phyloP scores from a whole-genome alignment of 2,113 vertebrate genomes.

The Phoenicopterus ruber region DNA sequence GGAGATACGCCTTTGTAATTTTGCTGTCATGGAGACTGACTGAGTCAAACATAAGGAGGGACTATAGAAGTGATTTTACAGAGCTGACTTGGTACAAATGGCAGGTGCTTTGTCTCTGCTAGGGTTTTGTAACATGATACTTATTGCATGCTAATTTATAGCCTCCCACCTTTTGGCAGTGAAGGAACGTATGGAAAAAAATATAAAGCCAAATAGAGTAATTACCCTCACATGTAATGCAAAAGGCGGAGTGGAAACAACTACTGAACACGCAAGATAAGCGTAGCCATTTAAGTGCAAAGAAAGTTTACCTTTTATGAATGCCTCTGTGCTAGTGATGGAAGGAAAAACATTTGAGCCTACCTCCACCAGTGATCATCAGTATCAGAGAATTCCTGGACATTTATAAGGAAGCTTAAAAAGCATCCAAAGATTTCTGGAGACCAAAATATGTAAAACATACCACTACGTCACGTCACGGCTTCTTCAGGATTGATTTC shows the following conservation, averaged over 20 bases:
- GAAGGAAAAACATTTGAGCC: background rate
- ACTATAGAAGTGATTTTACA: background rate
- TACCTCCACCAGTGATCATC: background rate
- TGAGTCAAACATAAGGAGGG: background rate
- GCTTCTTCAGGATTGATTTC: background rate
- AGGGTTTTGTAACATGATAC: slow-evolving; percentile 1
- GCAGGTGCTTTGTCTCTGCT: background rate
- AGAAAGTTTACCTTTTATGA: background rate
- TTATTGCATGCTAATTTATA: background rate
- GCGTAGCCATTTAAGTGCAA: background rate
- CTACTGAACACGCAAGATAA: background rate
- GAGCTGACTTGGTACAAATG: background rate
- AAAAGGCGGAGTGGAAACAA: background rate
- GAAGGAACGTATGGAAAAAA: background rate
- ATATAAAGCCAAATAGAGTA: background rate
- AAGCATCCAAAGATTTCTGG: background rate
- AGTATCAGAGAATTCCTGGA: background rate
- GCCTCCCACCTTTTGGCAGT: background rate
- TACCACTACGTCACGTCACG: background rate
- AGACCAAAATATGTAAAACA: background rate
- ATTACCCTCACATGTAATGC: background rate
- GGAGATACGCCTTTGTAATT: background rate
- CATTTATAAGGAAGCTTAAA: background rate
- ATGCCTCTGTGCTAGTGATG: background rate
- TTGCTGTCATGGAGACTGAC: background rate